Conservation (phyloP, 2,888 invertebrate genomes). For the Cistogaster globosa region DNA sequence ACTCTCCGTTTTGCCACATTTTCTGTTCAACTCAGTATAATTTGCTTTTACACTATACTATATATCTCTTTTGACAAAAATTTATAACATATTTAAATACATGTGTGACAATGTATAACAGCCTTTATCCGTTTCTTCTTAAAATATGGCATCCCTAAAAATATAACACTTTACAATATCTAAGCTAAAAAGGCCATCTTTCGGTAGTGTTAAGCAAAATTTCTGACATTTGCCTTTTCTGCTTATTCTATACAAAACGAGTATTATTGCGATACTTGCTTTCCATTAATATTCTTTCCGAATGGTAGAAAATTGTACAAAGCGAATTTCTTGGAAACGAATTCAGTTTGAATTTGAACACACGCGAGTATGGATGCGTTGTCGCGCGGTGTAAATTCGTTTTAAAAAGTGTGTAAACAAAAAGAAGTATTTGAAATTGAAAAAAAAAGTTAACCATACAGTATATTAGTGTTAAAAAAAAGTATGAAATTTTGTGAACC, state of each 20-base stretch:
- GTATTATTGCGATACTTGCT: constrained; percentile 35
- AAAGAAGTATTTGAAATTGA: constrained; percentile 13
- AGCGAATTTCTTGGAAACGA: constrained; percentile 55
- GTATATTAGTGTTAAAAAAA: constrained; percentile 50
- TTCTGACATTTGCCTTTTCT: constrained; percentile 34
- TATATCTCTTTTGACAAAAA: too few species aligned
- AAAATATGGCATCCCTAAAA: too few species aligned
- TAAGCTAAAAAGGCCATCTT: not conserved
- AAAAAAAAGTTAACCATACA: constrained; percentile 50
- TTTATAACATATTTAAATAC: too few species aligned
- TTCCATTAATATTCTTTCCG: constrained; percentile 37
- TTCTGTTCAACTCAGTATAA: too few species aligned
- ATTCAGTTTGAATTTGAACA: constrained; percentile 66
- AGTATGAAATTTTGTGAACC: constrained; percentile 51
- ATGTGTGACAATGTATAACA: too few species aligned
- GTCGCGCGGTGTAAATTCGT: constrained; percentile 60
- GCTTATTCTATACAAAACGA: constrained; percentile 60
- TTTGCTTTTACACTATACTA: too few species aligned
- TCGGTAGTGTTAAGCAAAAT: not conserved
- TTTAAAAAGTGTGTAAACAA: constrained; percentile 47
- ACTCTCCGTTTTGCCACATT: too few species aligned
- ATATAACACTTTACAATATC: constrained; percentile 13
- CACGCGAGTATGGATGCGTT: constrained; percentile 53
- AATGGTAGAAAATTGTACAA: constrained; percentile 52
- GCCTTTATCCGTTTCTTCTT: too few species aligned